These are phyloP conservation scores for Malurus melanocephalus DNA, from an alignment of 2,113 vertebrate genomes.

Conservation along the genomic window DNA sequence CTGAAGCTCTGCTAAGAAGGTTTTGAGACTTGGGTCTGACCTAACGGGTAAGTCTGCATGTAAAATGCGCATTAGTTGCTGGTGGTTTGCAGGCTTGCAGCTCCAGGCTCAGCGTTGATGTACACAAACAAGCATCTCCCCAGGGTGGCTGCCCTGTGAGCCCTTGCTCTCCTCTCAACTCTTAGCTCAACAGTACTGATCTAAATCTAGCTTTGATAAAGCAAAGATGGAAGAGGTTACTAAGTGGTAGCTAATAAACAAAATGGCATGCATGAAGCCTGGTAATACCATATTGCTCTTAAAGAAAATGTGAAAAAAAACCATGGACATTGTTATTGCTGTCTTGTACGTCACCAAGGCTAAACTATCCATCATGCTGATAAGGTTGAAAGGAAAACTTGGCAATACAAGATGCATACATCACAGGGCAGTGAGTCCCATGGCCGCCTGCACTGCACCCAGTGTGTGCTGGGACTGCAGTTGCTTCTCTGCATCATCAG, in stretches of 20 bases:
- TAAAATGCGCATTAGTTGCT: background rate
- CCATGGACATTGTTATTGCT: conserved; percentile 26
- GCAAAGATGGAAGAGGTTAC: conserved; percentile 17
- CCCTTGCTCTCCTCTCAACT: background rate
- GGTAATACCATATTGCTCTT: conserved; percentile 6
- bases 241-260: conserved; percentile 40
- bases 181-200: background rate
- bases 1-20: background rate
- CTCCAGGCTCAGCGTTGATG: background rate
- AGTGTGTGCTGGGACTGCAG: background rate
- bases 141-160: background rate
- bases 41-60: background rate
- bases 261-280: background rate
- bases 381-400: conserved; percentile 48
- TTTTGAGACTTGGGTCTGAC: background rate
- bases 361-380: conserved; percentile 45
- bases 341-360: background rate
- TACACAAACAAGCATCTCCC: background rate
- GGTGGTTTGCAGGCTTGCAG: background rate
- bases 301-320: conserved; percentile 33
- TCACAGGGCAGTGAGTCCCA: background rate
- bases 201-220: conserved; percentile 37
- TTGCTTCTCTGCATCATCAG: background rate
- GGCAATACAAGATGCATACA: background rate
- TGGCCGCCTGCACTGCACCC: background rate